phyloP scores from a whole-genome alignment of 2,113 vertebrate genomes.

The Willisornis vidua region DNA sequence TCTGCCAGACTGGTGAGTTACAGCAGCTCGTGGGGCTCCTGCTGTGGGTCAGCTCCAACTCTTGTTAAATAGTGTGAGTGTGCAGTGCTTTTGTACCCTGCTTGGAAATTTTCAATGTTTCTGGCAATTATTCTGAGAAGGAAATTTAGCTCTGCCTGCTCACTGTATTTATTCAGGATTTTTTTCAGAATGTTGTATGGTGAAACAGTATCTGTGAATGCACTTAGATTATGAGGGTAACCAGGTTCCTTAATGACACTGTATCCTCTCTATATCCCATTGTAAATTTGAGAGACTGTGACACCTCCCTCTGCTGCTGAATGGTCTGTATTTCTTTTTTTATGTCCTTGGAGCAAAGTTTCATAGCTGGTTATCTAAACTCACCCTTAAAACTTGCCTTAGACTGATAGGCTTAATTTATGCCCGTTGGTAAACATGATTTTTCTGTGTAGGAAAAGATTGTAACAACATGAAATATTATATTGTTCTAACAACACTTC shows the following conservation, averaged over 20 bases:
- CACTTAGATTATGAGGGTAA: neutral
- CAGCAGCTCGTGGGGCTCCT: neutral
- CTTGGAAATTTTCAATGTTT: neutral
- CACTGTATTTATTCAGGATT: neutral
- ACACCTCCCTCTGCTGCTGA: neutral
- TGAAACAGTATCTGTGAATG: neutral
- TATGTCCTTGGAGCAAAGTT: neutral
- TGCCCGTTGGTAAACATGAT: neutral
- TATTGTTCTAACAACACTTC: neutral
- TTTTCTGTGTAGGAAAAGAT: neutral
- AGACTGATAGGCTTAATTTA: neutral
- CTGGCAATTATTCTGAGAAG: neutral
- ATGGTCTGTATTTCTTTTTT: neutral
- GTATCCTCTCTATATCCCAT: neutral
- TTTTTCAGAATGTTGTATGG: neutral
- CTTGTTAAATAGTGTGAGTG: neutral
- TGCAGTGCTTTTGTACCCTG: neutral
- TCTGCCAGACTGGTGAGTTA: conserved; percentile 7
- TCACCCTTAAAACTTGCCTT: neutral
- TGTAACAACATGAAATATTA: neutral
- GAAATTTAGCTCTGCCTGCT: neutral
- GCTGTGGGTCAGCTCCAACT: conserved; percentile 17
- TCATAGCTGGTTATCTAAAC: neutral
- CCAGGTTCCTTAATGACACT: neutral
- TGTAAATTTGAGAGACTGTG: neutral